Conservation (phyloP, 2,797 vertebrate species). For the Micromesistius poutassou region DNA sequence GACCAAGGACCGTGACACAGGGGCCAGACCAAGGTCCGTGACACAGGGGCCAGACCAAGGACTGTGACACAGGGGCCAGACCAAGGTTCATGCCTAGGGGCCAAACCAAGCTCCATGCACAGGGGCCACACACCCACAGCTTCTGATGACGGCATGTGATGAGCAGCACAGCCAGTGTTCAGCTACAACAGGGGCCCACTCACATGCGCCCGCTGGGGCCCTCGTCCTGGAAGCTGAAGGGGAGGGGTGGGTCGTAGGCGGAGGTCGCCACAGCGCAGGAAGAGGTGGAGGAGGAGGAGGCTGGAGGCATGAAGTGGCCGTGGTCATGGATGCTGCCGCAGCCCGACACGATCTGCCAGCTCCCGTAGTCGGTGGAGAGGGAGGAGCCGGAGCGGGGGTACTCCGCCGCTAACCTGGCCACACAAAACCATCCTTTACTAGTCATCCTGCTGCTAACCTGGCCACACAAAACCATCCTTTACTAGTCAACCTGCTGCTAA, state of each 20-base stretch:
- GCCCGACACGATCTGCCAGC: slow-evolving; percentile 98
- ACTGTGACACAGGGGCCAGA: too few species aligned
- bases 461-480: background rate
- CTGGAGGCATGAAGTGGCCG: slow-evolving; percentile 73
- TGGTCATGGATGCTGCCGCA: slow-evolving; percentile 96
- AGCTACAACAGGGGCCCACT: slow-evolving; percentile 60
- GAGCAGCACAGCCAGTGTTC: background rate
- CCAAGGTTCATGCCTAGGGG: too few species aligned
- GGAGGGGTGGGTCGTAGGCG: slow-evolving; percentile 80
- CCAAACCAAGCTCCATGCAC: too few species aligned
- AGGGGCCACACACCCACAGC: too few species aligned
- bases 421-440: slow-evolving; percentile 1
- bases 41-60: too few species aligned
- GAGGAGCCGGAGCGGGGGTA: slow-evolving; percentile 88
- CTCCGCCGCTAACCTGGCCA: slow-evolving; percentile 84
- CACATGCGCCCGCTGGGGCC: slow-evolving; percentile 87
- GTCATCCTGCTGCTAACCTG: background rate
- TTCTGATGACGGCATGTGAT: background rate
- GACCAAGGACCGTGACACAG: too few species aligned
- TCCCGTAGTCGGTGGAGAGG: slow-evolving; percentile 95
- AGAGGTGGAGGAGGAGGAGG: slow-evolving; percentile 46
- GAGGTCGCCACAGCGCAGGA: slow-evolving; percentile 35
- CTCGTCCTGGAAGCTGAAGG: slow-evolving; percentile 93
- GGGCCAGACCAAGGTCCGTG: too few species aligned
- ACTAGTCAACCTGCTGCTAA: too few species aligned